Percentiles rank a stretch among this genome's conserved stretches.
Evolutionary conservation across 2,797 vertebrate species (phyloP).

Genomic region (Cossypha niveicapilla): DNA sequence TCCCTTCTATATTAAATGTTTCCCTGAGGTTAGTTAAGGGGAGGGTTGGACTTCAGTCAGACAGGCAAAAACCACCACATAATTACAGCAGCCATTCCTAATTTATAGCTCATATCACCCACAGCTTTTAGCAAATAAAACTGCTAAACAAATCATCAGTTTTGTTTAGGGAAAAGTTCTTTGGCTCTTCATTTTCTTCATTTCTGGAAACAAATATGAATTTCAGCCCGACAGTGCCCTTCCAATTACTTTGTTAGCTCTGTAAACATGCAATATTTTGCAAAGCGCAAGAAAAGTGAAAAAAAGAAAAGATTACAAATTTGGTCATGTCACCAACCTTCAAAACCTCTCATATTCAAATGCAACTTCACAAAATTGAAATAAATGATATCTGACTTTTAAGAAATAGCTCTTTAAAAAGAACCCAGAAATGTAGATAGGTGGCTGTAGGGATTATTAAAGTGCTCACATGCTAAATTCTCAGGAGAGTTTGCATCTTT

Average conservation of each 20-base stretch:
- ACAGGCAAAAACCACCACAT: fast-evolving
- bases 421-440: background rate
- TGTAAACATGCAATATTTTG: background rate
- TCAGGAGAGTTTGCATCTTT: background rate
- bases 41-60: background rate
- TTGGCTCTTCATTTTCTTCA: background rate
- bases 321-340: background rate
- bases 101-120: background rate
- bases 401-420: background rate
- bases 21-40: background rate
- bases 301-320: background rate
- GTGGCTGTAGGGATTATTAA: background rate
- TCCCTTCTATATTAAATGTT: background rate
- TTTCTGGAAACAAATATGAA: background rate
- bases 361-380: background rate
- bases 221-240: background rate
- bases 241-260: background rate
- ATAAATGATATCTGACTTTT: background rate
- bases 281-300: background rate
- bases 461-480: background rate
- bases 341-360: background rate
- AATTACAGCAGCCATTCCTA: background rate
- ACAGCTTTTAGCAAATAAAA: background rate
- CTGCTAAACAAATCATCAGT: background rate
- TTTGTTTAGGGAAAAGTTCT: background rate